phyloP scores from a whole-genome alignment of 2,797 vertebrate species.

The Falco concolor region DNA sequence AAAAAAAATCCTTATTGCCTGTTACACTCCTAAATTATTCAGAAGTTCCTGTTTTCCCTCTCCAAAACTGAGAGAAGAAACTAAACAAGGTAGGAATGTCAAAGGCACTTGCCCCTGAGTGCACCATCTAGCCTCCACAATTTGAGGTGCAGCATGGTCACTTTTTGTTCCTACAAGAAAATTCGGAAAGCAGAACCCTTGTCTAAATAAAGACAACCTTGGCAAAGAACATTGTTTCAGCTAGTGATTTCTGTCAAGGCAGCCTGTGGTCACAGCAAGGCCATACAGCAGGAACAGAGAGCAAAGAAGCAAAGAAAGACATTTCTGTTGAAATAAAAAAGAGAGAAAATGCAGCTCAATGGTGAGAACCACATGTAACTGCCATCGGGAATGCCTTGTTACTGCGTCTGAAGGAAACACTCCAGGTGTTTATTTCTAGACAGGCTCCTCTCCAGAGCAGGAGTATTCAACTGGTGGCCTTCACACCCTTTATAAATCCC shows the following conservation, averaged over 20 bases:
- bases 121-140: not conserved
- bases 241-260: conserved; percentile 42
- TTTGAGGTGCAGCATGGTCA: not conserved
- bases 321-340: conserved; percentile 1
- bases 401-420: not conserved
- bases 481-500: not conserved
- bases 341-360: not conserved
- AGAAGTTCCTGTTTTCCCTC: not conserved
- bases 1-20: not conserved
- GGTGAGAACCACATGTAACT: not conserved
- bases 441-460: not conserved
- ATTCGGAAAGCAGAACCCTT: conserved; percentile 6
- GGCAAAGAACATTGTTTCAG: conserved; percentile 15
- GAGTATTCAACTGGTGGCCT: not conserved
- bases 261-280: conserved; percentile 33
- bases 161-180: not conserved
- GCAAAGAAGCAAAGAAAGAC: not conserved
- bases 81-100: not conserved
- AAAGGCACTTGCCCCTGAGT: not conserved
- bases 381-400: not conserved
- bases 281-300: not conserved
- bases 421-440: not conserved
- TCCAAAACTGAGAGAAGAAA: not conserved
- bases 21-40: not conserved
- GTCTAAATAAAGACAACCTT: conserved; percentile 56